Percentiles rank a stretch among this genome's conserved stretches.
phyloP scores from a whole-genome alignment of 2,888 invertebrate species.

The Seira ritae region DNA sequence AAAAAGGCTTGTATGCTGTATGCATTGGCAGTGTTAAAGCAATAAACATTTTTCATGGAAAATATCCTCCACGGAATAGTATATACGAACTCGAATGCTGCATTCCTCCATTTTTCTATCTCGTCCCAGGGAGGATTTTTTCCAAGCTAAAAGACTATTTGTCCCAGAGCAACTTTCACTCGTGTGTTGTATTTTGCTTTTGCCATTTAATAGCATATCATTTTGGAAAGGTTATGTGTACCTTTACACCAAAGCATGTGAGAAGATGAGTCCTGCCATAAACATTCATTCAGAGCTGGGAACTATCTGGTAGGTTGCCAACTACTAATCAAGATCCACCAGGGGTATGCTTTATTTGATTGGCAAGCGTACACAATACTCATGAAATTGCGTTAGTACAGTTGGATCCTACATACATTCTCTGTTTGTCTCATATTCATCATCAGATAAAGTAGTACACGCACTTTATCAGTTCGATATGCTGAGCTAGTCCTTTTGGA shows the following conservation, averaged over 20 bases:
- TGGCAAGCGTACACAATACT: no score
- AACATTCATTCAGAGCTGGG: no score
- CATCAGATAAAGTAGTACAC: no score
- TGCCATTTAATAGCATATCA: not conserved
- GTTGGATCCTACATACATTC: no score
- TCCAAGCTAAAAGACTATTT: not conserved
- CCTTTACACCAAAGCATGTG: not conserved
- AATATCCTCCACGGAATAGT: not conserved
- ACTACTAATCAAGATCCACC: no score
- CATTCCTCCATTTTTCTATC: not conserved
- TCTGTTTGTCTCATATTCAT: no score
- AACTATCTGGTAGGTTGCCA: no score
- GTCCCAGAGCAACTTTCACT: not conserved
- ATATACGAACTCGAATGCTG: not conserved
- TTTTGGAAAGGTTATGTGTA: not conserved
- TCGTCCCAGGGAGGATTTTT: not conserved
- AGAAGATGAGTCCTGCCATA: not conserved
- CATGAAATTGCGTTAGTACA: no score
- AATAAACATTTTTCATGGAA: slow-evolving; percentile 1
- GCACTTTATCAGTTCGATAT: no score
- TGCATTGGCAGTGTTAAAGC: not conserved
- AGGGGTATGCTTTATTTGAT: no score
- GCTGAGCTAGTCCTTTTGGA: no score
- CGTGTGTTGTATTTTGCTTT: not conserved
- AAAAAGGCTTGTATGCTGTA: not conserved